Evolutionary conservation across 2,888 invertebrate genomes (phyloP).

Genomic region (Eulithis prunata): DNA sequence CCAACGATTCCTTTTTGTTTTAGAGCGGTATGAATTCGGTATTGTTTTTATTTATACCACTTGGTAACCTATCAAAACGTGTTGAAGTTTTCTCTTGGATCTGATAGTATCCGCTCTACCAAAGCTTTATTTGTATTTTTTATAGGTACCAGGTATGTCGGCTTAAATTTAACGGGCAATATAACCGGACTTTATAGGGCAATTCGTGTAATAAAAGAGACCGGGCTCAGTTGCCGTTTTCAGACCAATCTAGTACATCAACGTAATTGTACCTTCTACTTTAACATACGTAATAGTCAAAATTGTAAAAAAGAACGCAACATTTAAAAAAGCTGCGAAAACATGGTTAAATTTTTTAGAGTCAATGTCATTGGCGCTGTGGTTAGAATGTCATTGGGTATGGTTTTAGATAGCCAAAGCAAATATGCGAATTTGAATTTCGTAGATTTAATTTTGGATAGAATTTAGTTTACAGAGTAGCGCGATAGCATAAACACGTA

Average conservation of each 20-base stretch:
- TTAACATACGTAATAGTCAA: neutral
- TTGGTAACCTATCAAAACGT: neutral
- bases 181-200: slow-evolving; percentile 32
- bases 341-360: no score
- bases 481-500: no score
- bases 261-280: neutral
- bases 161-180: slow-evolving; percentile 34
- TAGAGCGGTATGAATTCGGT: no score
- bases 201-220: slow-evolving; percentile 31
- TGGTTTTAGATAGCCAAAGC: no score
- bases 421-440: no score
- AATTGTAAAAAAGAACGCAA: neutral
- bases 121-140: slow-evolving; percentile 24
- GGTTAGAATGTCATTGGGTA: no score
- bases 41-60: no score
- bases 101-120: neutral
- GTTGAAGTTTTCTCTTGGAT: neutral
- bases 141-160: slow-evolving; percentile 26
- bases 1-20: no score
- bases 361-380: no score
- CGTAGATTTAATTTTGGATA: no score
- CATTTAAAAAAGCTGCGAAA: no score
- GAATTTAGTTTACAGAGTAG: no score
- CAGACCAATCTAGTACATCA: slow-evolving; percentile 14
- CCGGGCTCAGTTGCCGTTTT: slow-evolving; percentile 16